Evolutionary conservation across 2,888 invertebrate genomes (phyloP).

Genomic region (Eudemis profundana): DNA sequence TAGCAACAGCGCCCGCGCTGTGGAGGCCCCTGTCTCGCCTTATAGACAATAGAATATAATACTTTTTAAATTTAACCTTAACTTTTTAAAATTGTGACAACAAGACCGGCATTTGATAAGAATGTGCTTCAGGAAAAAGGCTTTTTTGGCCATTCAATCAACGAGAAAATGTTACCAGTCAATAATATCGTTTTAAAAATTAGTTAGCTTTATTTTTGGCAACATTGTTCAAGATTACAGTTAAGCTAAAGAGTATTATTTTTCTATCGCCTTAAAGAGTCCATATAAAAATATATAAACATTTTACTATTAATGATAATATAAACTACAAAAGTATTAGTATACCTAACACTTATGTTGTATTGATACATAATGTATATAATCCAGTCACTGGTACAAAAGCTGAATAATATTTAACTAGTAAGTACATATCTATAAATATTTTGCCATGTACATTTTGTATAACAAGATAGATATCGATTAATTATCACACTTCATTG

Average conservation of each 20-base stretch:
- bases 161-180: not conserved
- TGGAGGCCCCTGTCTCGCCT: conserved; percentile 71
- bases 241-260: conserved; percentile 83
- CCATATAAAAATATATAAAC: conserved; percentile 25
- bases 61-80: conserved; percentile 71
- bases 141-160: too few species aligned
- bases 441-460: conserved; percentile 6
- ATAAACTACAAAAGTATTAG: conserved; percentile 20
- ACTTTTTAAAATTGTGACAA: conserved; percentile 16
- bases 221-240: conserved; percentile 83
- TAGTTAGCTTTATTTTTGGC: conserved; percentile 17
- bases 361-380: conserved; percentile 18
- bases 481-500: conserved; percentile 39
- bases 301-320: conserved; percentile 19
- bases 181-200: not conserved
- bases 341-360: not conserved
- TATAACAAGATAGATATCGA: conserved; percentile 15
- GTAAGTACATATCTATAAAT: not conserved
- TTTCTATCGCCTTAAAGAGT: conserved; percentile 38
- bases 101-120: conserved; percentile 8
- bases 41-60: conserved; percentile 89
- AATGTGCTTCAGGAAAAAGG: too few species aligned
- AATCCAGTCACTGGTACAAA: conserved; percentile 1
- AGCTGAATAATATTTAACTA: conserved; percentile 22
- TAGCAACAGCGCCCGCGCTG: conserved; percentile 75